phyloP scores from a whole-genome alignment of 2,888 invertebrate genomes.

The Eupeodes latifasciatus region DNA sequence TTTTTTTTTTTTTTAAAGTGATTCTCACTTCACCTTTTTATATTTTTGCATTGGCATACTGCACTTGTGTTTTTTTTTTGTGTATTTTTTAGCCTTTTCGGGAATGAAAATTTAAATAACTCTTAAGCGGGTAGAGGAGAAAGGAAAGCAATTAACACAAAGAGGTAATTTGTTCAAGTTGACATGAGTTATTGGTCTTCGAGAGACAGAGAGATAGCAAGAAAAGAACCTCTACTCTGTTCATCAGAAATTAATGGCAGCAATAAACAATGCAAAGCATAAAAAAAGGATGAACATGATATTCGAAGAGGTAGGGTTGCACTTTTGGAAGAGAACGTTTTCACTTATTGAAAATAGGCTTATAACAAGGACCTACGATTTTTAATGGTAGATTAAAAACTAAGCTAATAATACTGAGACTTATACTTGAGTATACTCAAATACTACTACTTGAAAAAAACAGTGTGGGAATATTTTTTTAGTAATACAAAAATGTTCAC shows the following conservation, averaged over 20 bases:
- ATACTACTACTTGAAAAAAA: no score
- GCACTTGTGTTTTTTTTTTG: constrained; percentile 30
- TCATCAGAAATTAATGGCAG: constrained; percentile 66
- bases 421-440: no score
- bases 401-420: not conserved
- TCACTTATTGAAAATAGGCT: not conserved
- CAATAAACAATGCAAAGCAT: constrained; percentile 64
- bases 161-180: constrained; percentile 72
- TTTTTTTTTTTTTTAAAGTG: constrained; percentile 3
- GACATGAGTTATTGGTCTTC: constrained; percentile 67
- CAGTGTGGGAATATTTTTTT: no score
- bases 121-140: constrained; percentile 19
- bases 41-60: constrained; percentile 31
- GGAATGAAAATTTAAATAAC: constrained; percentile 54
- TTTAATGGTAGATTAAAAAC: not conserved
- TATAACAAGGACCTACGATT: not conserved
- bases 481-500: no score
- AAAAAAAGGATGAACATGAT: not conserved
- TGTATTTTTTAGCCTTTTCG: not conserved
- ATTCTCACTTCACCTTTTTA: constrained; percentile 28
- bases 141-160: constrained; percentile 73
- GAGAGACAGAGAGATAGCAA: not conserved
- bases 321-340: not conserved
- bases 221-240: constrained; percentile 17
- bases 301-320: not conserved